Conservation (phyloP, 2,797 vertebrate species). For the Odontamblyopus rebecca region DNA sequence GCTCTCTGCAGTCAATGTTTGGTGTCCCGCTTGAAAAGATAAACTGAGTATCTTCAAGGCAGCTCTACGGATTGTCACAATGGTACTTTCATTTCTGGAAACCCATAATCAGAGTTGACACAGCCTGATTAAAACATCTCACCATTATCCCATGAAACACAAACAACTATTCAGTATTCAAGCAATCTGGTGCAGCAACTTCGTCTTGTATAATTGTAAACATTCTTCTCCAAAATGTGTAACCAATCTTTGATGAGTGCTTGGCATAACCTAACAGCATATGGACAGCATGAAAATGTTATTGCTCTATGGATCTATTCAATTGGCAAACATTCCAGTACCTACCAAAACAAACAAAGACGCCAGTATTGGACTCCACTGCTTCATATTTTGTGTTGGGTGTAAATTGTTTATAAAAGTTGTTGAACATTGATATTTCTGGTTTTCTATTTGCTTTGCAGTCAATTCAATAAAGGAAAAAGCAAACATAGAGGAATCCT, state of each 20-base stretch:
- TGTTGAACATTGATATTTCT: too few species aligned
- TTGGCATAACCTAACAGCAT: conserved; percentile 33
- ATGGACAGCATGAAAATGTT: conserved; percentile 6
- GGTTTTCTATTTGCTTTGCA: too few species aligned
- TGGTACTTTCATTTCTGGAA: conserved; percentile 38
- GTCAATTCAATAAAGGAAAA: too few species aligned
- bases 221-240: conserved; percentile 13
- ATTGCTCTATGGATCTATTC: neutral
- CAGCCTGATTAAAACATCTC: conserved; percentile 43
- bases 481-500: too few species aligned
- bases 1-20: conserved; percentile 7
- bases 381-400: too few species aligned
- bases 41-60: conserved; percentile 30
- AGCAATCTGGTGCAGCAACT: conserved; percentile 6
- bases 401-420: too few species aligned
- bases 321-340: neutral
- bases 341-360: neutral
- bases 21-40: conserved; percentile 8
- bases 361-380: too few species aligned
- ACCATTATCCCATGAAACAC: conserved; percentile 14
- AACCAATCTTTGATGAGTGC: conserved; percentile 23
- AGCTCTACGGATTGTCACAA: conserved; percentile 45
- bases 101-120: conserved; percentile 44
- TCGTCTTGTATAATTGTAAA: conserved; percentile 10
- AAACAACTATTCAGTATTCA: conserved; percentile 33